Base-by-base conservation (phyloP, 2,797 vertebrate species). In the Acanthurus tractus region DNA sequence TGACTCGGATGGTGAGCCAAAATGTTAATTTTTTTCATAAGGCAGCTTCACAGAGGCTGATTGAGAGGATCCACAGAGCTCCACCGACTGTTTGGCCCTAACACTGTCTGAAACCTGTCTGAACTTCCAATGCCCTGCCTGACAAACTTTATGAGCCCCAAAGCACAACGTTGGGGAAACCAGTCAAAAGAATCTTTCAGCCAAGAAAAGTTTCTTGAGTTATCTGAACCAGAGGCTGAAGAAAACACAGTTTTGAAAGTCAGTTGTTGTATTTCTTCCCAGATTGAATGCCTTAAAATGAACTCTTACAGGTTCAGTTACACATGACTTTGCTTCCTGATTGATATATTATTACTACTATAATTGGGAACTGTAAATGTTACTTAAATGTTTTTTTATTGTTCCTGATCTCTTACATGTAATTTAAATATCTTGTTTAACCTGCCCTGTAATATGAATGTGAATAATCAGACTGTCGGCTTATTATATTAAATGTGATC, bases 71-170 rank as follows among this genome's bases (percentile, higher is more conserved):
- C 12, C 45, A 53, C 48, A 59, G 29, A 56, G 34, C 59, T 65
- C 63, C n/a, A 20, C 20, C 20, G 45, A 66, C 55, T 20, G 44
- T 63, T 77, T 74, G 50, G 45, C 63, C 23, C 10, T 8, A 53
- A 45, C 22, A 25, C 44, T 14, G 15, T 67, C 25, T 70, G 61
- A 76, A 80, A 59, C 48, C 57, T 45, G 45, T 42, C 9, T 55
- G 20, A 62, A 63, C 25, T 38, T 18, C 62, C 12, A 22, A 23
- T 15, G 25, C 14, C 17, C 2, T 57, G 25, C 12, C 52, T 61
- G 65, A 74, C 36, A 62, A 18, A 22, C 20, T 49, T 38, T 29
- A 29, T 55, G 44, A 48, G 11, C 13, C 52, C 45, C n/a, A 1
- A 20, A 17, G 7, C 12, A 22, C 12, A 46, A 6, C n/a, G 36